Evolutionary conservation across 2,888 invertebrate genomes (phyloP), one percentile per base, ranked within the genome.

Genomic region (Coenonympha arcania): DNA sequence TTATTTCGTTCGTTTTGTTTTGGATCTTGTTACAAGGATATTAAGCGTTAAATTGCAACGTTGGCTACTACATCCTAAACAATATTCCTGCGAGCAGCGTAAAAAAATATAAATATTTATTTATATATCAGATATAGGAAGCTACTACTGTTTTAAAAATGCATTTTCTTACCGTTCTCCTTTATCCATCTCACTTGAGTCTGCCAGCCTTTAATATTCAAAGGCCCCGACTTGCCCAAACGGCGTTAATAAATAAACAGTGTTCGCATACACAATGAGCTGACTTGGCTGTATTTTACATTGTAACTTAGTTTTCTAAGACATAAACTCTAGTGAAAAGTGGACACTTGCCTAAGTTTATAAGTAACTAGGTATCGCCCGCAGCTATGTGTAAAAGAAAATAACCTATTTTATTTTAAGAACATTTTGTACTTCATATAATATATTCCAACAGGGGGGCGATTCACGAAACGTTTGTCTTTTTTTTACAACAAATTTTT

Each of bases 141-240:
- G n/a, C n/a, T n/a, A n/a, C n/a, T n/a, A n/a, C n/a, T n/a, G n/a
- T n/a, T 31, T 33, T 33, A 15, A 33, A 33, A 33, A 6, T 24
- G 24, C 24, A 13, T 31, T 31, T 31, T 13, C 2, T 1, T 19
- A 6, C 15, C 15, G 33, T 6, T 9, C 8, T 33, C 11, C 20
- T n/a, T 11, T 20, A 31, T 5, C 20, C 20, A 37, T 20, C 13
- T 6, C 13, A 11, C 20, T 13, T 6, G 19, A 36, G 44, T 36
- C 31, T 43, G 40, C 44, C 48, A 11, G 37, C n/a, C 39, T 37
- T 47, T 41, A 54, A 54, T 54, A 54, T 54, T 54, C 47, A 48
- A 41, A 37, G 34, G n/a, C 13, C 28, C 36, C 36, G 30, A 30
- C 22, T 48, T 39, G 22, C 37, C 34, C 40, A 39, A 48, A 33